Conservation (phyloP, 2,888 invertebrate species). For the Thymelicus lineola region DNA sequence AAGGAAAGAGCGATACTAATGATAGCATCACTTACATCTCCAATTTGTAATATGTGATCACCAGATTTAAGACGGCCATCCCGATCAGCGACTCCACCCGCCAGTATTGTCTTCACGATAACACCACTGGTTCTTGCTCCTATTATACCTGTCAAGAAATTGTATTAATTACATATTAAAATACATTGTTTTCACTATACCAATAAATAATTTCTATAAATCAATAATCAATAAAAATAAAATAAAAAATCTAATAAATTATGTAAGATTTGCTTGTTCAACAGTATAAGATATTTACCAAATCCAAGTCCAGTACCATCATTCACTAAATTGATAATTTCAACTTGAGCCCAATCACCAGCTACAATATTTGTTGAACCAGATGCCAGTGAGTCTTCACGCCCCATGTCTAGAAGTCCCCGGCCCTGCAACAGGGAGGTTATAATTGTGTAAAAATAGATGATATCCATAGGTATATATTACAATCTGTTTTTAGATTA, state of each 20-base stretch:
- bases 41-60: conserved; percentile 98
- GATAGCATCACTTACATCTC: conserved; percentile 87
- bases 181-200: too few relatives aligned
- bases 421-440: conserved; percentile 65
- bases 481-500: too few relatives aligned
- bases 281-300: conserved; percentile 77
- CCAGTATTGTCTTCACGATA: conserved; percentile 99
- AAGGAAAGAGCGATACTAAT: not conserved
- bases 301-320: conserved; percentile 99
- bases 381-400: conserved; percentile 80
- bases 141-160: conserved; percentile 89
- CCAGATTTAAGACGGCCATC: conserved; percentile 98
- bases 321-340: conserved; percentile 98
- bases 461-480: too few relatives aligned
- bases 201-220: too few relatives aligned
- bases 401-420: conserved; percentile 88
- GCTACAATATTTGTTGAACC: conserved; percentile 82
- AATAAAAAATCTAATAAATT: too few relatives aligned
- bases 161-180: too few relatives aligned
- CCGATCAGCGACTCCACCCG: conserved; percentile 98
- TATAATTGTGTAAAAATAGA: too few relatives aligned
- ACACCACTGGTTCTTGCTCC: conserved; percentile 99
- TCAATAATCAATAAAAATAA: not conserved
- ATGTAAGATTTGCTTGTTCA: too few relatives aligned
- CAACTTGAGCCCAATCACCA: conserved; percentile 98